Evolutionary conservation across 2,888 invertebrate genomes (phyloP).

Genomic region (Thereva unica): DNA sequence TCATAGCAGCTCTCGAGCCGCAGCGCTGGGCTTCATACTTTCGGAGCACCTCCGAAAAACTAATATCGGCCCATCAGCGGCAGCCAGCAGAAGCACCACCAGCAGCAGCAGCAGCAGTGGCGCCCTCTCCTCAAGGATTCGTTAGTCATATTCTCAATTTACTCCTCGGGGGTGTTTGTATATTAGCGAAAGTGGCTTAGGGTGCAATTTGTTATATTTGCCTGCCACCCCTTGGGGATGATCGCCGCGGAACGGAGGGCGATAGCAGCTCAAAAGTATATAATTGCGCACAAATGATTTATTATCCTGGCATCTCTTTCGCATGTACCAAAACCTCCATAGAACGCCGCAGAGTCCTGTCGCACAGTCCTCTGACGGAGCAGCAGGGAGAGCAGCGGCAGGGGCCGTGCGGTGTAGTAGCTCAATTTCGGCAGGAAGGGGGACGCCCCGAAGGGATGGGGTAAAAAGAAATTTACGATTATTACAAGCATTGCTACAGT

Average conservation of each 20-base stretch:
- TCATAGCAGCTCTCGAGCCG: no score
- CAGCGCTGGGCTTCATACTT: no score
- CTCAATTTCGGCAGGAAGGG: neutral
- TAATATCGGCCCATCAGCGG: no score
- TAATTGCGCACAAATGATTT: slow-evolving; percentile 34
- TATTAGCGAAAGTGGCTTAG: slow-evolving; percentile 29
- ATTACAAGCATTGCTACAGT: slow-evolving; percentile 17
- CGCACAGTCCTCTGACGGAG: neutral
- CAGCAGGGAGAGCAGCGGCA: neutral
- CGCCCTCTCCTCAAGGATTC: neutral
- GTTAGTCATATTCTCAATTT: slow-evolving; percentile 7
- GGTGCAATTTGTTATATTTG: slow-evolving; percentile 34
- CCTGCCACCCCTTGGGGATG: slow-evolving; percentile 21
- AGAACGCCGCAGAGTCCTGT: slow-evolving; percentile 8
- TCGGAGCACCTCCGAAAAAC: no score
- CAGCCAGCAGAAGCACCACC: no score
- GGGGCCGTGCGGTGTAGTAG: no score
- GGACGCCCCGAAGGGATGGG: neutral
- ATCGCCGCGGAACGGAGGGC: slow-evolving; percentile 21
- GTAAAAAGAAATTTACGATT: slow-evolving; percentile 24
- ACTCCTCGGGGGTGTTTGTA: slow-evolving; percentile 21
- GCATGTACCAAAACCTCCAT: slow-evolving; percentile 8
- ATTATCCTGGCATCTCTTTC: slow-evolving; percentile 27
- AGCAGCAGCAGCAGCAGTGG: no score
- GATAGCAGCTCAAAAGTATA: slow-evolving; percentile 18